Base-by-base conservation (phyloP, 2,888 invertebrate genomes). In the Chaitophorus viminalis region DNA sequence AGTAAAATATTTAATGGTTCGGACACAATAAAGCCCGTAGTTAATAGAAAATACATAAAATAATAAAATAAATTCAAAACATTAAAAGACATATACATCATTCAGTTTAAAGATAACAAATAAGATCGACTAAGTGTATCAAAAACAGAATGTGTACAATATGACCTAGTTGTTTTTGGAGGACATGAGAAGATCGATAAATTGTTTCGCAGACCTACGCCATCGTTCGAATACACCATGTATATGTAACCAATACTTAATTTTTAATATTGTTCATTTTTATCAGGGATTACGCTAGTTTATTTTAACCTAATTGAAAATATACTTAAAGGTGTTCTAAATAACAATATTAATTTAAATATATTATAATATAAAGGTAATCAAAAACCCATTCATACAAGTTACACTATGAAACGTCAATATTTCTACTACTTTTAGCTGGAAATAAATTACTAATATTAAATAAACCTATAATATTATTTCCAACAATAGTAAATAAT, bases 111-210 rank as follows among this genome's bases (percentile, higher is more conserved):
- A 54, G 31, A 78, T 25, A 60, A 33, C 46, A 5, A 46, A 46
- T 33, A 54, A 72, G 33, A 72, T 68, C 3, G n/a, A 17, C 21
- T 36, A 82, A n/a, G 18, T 83, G 17, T 4, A 39, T 39, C 29
- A 39, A 74, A 60, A 60, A 54, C n/a, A 74, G 29, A 75, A 39
- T 83, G 36, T 31, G 18, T 31, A 68, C 65, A 68, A 76, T 33
- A 17, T 78, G 85, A 78, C 85, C 85, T 25, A 86, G 70, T 86
- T 86, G n/a, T 36, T 78, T 70, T 78, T 86, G 70, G 70, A 86
- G 85, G 78, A 78, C 77, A 54, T 33, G 21, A 31, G 74, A 54
- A 78, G 85, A 86, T 86, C 85, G 72, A 86, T 86, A 36, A 86
- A 76, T 76, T 31, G 65, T 84, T 76, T 76, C 31, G 76, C 76